Percentiles rank a stretch among this genome's conserved stretches.
Conservation (phyloP, 2,113 vertebrate genomes). For the Morone saxatilis region DNA sequence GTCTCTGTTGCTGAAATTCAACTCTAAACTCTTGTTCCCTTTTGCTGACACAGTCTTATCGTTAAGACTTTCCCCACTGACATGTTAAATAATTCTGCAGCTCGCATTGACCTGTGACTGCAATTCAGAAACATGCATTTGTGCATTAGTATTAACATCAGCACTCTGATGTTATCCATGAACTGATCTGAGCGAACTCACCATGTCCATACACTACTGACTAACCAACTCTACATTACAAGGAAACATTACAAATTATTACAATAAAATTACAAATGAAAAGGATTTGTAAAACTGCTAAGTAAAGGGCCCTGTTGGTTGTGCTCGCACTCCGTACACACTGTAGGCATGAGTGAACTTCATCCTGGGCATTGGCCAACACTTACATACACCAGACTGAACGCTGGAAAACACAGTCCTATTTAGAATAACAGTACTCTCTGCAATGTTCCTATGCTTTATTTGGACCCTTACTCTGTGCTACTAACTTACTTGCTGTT, state of each 20-base stretch:
- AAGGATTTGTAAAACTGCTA: background rate
- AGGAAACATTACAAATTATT: background rate
- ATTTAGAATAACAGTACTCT: no score
- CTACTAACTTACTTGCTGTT: no score
- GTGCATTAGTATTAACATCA: constrained; percentile 3
- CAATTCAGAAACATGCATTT: background rate
- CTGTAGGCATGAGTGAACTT: no score
- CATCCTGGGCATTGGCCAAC: no score
- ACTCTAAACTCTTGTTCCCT: background rate
- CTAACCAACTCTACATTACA: background rate
- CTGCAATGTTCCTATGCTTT: no score
- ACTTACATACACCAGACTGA: no score
- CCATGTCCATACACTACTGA: constrained; percentile 8
- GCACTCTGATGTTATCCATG: constrained; percentile 24
- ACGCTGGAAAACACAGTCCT: no score
- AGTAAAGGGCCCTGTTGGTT: no score
- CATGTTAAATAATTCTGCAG: constrained; percentile 13
- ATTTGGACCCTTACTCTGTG: no score
- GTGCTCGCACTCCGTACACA: no score
- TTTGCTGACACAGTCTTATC: constrained; percentile 9
- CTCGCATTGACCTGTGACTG: constrained; percentile 2
- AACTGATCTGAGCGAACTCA: constrained; percentile 18
- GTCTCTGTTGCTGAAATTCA: background rate
- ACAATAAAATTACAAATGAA: background rate
- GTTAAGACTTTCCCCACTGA: background rate